A percentile compares a stretch with the other conserved stretches of the same genome.
phyloP scores from a whole-genome alignment of 2,113 vertebrate species.

The Limanda limanda region DNA sequence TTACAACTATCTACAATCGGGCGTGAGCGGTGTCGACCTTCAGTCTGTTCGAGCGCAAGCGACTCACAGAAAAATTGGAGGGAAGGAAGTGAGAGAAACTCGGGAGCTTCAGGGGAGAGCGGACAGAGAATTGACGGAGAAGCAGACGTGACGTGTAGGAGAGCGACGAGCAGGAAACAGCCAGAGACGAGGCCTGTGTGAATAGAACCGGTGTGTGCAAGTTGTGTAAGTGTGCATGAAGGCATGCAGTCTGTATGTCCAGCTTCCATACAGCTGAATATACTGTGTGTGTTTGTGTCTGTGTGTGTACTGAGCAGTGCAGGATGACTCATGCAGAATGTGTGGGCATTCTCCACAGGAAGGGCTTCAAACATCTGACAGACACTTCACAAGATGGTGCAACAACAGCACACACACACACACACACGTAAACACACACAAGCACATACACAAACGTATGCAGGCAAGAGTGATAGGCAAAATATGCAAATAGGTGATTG shows the following conservation, averaged over 20 bases:
- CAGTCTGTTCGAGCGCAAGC: conserved; percentile 36
- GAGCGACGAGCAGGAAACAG: conserved; percentile 12
- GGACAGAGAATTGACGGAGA: conserved; percentile 22
- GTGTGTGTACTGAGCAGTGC: conserved; percentile 5
- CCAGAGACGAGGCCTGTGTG: conserved; percentile 22
- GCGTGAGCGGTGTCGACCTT: conserved; percentile 45
- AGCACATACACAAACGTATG: not conserved
- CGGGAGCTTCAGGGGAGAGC: not conserved
- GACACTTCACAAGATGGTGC: conserved; percentile 46
- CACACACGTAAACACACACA: conserved; percentile 10
- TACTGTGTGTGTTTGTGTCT: not conserved
- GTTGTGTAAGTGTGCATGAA: conserved; percentile 15
- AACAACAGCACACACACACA: conserved; percentile 17
- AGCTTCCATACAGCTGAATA: conserved; percentile 23
- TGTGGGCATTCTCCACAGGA: conserved; percentile 54
- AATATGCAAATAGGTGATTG: conserved; percentile 15
- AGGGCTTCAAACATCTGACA: conserved; percentile 57
- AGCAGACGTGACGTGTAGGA: conserved; percentile 22
- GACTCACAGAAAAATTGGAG: not conserved
- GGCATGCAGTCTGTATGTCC: conserved; percentile 21
- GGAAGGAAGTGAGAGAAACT: conserved; percentile 23
- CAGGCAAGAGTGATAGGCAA: conserved; percentile 3
- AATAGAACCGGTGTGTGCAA: not conserved
- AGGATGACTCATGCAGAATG: conserved; percentile 68
- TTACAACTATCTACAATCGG: conserved; percentile 75